Evolutionary conservation across 2,113 vertebrate genomes (phyloP).

Genomic region (Vimba vimba): DNA sequence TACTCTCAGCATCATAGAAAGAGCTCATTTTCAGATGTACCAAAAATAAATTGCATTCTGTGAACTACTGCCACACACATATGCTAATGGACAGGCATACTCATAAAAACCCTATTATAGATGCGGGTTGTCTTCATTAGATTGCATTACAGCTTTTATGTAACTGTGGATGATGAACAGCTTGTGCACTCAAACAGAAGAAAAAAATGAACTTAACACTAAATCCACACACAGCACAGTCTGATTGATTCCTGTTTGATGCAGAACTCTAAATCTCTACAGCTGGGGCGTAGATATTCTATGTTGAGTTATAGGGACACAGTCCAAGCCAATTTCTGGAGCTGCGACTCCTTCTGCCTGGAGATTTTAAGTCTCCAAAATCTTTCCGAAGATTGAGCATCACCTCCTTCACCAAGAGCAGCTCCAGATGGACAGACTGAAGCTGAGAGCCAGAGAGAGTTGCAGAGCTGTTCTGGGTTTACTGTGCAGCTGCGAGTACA

Average conservation of each 20-base stretch:
- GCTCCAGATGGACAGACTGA: conserved; percentile 37
- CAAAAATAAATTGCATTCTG: conserved; percentile 36
- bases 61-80: conserved; percentile 36
- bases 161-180: conserved; percentile 39
- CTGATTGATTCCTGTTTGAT: background rate
- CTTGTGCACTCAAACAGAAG: conserved; percentile 5
- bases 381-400: conserved; percentile 1
- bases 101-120: conserved; percentile 17
- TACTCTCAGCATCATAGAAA: conserved; percentile 43
- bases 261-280: background rate
- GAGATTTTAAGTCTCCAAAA: conserved; percentile 16
- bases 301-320: background rate
- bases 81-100: conserved; percentile 19
- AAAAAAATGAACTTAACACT: background rate
- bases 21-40: conserved; percentile 9
- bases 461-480: background rate
- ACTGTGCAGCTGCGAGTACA: conserved; percentile 36
- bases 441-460: conserved; percentile 24
- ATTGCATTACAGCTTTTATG: conserved; percentile 34
- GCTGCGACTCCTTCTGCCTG: background rate
- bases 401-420: conserved; percentile 1
- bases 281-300: background rate
- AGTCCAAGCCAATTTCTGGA: background rate
- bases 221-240: background rate
- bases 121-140: conserved; percentile 30